Conservation (phyloP, 2,797 vertebrate species). For the Hafferia zeledoni region DNA sequence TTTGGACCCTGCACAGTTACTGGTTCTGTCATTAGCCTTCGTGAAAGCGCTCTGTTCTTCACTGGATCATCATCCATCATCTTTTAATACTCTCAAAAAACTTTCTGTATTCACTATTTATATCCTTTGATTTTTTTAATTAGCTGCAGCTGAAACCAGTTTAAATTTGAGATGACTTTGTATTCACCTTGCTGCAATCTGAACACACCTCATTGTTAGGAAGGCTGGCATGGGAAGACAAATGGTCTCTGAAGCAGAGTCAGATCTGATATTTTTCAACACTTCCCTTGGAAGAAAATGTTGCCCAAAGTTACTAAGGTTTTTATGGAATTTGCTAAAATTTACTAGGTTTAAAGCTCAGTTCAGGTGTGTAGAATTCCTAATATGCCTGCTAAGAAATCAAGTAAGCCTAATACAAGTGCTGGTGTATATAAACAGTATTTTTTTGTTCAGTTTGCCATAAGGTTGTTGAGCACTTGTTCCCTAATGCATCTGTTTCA, state of each 20-base stretch:
- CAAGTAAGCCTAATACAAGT: neutral
- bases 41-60: neutral
- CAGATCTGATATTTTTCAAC: neutral
- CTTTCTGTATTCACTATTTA: neutral
- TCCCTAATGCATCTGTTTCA: neutral
- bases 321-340: constrained; percentile 22
- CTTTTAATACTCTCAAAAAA: neutral
- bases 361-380: constrained; percentile 21
- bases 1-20: neutral
- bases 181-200: neutral
- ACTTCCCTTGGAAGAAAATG: neutral
- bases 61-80: neutral
- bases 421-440: neutral
- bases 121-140: neutral
- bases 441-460: neutral
- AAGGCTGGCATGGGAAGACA: neutral
- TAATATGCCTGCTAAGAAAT: neutral
- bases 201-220: neutral
- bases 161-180: neutral
- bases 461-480: neutral
- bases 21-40: neutral
- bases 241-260: neutral
- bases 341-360: constrained; percentile 46
- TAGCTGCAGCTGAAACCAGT: neutral
- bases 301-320: neutral